Percentiles rank a stretch among this genome's conserved stretches.
Evolutionary conservation across 2,888 invertebrate genomes (phyloP).

Genomic region (Camptogramma bilineatum): DNA sequence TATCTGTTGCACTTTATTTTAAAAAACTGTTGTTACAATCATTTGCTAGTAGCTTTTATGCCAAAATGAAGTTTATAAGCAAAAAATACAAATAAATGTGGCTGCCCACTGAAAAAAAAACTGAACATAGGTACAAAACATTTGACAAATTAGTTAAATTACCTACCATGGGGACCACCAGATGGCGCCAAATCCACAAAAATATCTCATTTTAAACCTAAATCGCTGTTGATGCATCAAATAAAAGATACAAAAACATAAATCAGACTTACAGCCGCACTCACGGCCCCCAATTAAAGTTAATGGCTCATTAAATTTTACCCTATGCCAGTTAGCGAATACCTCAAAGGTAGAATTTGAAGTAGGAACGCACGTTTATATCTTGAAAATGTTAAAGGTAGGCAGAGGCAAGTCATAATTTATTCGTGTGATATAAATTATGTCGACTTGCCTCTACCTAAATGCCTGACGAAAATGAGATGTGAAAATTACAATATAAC

Average conservation of each 20-base stretch:
- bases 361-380: neutral
- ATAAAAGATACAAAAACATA: conserved; percentile 30
- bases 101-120: neutral
- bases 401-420: no score
- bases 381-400: no score
- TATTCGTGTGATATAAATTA: no score
- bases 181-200: conserved; percentile 17
- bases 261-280: conserved; percentile 34
- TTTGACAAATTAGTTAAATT: neutral
- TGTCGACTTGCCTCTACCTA: no score
- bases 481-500: no score
- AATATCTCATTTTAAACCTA: conserved; percentile 5
- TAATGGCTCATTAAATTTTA: conserved; percentile 4
- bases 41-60: no score
- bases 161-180: conserved; percentile 1
- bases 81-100: neutral
- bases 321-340: neutral
- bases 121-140: neutral
- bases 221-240: conserved; percentile 20
- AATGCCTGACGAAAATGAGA: no score
- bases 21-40: no score
- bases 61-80: no score
- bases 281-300: conserved; percentile 23
- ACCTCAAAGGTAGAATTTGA: neutral
- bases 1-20: neutral